phyloP scores from a whole-genome alignment of 2,888 invertebrate species.

The Electrophaes corylata region DNA sequence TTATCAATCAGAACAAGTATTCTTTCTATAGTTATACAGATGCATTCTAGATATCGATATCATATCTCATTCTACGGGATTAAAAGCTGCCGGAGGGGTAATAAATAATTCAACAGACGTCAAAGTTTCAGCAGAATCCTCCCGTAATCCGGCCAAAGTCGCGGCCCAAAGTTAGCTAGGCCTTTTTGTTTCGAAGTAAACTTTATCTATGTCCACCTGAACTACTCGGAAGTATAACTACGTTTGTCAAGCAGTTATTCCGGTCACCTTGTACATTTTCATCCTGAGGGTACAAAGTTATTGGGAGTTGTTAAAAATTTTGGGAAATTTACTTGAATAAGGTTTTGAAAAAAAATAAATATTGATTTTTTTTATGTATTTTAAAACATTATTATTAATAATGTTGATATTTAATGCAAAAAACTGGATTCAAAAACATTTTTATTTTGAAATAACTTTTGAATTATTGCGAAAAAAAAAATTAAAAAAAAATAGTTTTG shows the following conservation, averaged over 20 bases:
- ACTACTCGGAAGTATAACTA: slow-evolving; percentile 30
- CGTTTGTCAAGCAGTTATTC: slow-evolving; percentile 28
- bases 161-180: slow-evolving; percentile 27
- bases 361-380: too few relatives aligned
- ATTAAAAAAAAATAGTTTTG: too few relatives aligned
- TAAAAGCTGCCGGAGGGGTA: slow-evolving; percentile 24
- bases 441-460: too few relatives aligned
- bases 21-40: too few relatives aligned
- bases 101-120: slow-evolving; percentile 41
- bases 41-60: slow-evolving; percentile 11
- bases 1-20: too few relatives aligned
- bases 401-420: too few relatives aligned
- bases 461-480: too few relatives aligned
- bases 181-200: slow-evolving; percentile 38
- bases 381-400: too few relatives aligned
- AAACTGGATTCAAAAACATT: too few relatives aligned
- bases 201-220: slow-evolving; percentile 30
- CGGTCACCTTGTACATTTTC: not conserved
- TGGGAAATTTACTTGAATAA: not conserved
- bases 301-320: not conserved
- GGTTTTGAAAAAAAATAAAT: too few relatives aligned
- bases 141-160: slow-evolving; percentile 38
- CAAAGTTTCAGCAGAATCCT: slow-evolving; percentile 34
- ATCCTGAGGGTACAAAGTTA: not conserved
- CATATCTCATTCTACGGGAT: slow-evolving; percentile 13